Percentiles rank a stretch among this genome's conserved stretches.
Conservation (phyloP, 2,888 invertebrate species). For the Tinea semifulvella region DNA sequence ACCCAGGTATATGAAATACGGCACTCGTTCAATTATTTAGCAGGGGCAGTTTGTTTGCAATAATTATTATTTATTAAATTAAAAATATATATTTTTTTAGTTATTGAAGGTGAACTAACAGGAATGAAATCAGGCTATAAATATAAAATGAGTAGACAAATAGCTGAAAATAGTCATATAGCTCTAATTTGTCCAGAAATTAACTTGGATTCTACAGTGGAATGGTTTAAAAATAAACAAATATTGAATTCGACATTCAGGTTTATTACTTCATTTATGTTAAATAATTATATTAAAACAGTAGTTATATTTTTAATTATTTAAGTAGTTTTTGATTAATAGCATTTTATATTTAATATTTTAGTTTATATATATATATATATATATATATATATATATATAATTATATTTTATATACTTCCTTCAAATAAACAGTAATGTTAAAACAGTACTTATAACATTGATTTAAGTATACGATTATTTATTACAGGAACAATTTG, state of each 20-base stretch:
- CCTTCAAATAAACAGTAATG: too few relatives aligned
- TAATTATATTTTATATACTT: too few relatives aligned
- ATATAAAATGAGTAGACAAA: slow-evolving; percentile 31
- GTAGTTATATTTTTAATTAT: background rate
- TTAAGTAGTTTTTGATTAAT: too few relatives aligned
- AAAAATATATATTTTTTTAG: slow-evolving; percentile 1
- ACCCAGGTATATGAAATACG: too few relatives aligned
- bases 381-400: too few relatives aligned
- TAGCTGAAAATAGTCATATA: slow-evolving; percentile 62
- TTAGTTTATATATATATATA: too few relatives aligned
- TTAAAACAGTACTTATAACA: too few relatives aligned
- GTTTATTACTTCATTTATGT: slow-evolving; percentile 17
- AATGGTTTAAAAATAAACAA: slow-evolving; percentile 64
- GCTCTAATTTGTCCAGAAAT: slow-evolving; percentile 66
- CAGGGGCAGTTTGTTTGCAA: too few relatives aligned
- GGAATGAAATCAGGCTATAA: slow-evolving; percentile 16
- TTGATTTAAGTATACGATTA: too few relatives aligned
- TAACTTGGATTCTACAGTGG: slow-evolving; percentile 48
- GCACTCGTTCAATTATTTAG: too few relatives aligned
- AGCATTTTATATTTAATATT: too few relatives aligned
- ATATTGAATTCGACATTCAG: slow-evolving; percentile 39
- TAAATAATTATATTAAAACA: background rate
- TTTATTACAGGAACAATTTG: slow-evolving; percentile 24
- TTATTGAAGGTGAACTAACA: slow-evolving; percentile 7
- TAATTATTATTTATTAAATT: too few relatives aligned